Base-by-base conservation (phyloP, 2,113 vertebrate species). In the Lycaon pictus region DNA sequence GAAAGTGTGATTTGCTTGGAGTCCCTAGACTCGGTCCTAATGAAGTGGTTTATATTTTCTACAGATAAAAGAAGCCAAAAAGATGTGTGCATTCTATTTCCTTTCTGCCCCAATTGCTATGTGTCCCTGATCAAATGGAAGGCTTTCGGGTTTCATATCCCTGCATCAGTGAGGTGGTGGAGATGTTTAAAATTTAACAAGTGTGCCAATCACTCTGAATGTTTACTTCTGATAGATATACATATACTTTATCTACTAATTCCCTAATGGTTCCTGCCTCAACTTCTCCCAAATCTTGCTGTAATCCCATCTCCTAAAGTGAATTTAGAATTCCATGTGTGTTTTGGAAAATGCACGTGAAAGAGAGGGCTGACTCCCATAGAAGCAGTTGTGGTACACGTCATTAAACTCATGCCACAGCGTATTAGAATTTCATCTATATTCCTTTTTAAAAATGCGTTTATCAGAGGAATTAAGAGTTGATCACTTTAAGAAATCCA, bases 401-500 rank as follows among this genome's bases (percentile, higher is more conserved):
- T 17, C 25, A 37, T 62, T 63, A 60, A 91, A 56, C 58, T 17
- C 37, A 74, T 71, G 32, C 3, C 15, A 65, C 20, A 7, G 3
- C 1, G 5, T 63, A 7, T 91, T 74, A 51, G 1, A 12, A 60
- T 96, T 69, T 62, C 43, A 60, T 79, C 51, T 77, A 3, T 43
- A 53, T 55, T 81, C 35, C 62, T 43, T 86, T 96, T 85, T 12
- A 16, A 16, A 72, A 37, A 29, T 35, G 93, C 11, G 74, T 84
- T 76, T 83, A 56, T 74, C 81, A 85, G 11, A 84, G 16, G 77
- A 90, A 60, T 67, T 62, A 85, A 71, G 43, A 89, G 9, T 80
- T 55, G 62, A 58, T 86, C 67, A 91, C 23, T 84, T 92, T 93
- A 93, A 74, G 72, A 96, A 95, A 51, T 23, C 12, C 7, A n/a